Evolutionary conservation across 2,797 vertebrate genomes (phyloP).

Genomic region (Graptemys geographica): DNA sequence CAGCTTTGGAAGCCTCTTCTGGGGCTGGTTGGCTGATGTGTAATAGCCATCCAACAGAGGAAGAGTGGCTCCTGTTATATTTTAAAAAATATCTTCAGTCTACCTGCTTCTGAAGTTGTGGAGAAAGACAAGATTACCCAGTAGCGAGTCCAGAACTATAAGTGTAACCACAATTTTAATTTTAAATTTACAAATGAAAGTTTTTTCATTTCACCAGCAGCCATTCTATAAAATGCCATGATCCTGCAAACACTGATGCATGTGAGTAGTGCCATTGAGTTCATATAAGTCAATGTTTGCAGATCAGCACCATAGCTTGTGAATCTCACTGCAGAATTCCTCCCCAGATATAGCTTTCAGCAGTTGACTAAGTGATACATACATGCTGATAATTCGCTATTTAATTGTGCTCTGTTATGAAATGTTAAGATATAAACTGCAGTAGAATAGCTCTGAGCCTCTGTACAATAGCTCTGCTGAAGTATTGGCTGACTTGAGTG

Average conservation of each 20-base stretch:
- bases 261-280: slow-evolving; percentile 16
- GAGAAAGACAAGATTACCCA: neutral
- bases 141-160: neutral
- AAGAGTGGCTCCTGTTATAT: neutral
- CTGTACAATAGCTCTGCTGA: neutral
- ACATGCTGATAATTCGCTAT: neutral
- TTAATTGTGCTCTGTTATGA: neutral
- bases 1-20: neutral
- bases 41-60: neutral
- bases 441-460: neutral
- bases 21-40: neutral
- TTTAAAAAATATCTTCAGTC: neutral
- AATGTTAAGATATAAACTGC: neutral
- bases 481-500: neutral
- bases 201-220: neutral
- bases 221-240: neutral
- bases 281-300: slow-evolving; percentile 16
- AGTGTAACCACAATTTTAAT: neutral
- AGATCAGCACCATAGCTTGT: neutral
- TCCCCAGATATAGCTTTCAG: neutral
- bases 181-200: neutral
- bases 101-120: neutral
- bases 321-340: neutral
- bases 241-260: neutral
- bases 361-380: neutral